A percentile compares a stretch with the other conserved stretches of the same genome.
These are phyloP conservation scores for Anoplius nigerrimus DNA, from an alignment of 2,888 invertebrate genomes.

Conservation along the genomic window DNA sequence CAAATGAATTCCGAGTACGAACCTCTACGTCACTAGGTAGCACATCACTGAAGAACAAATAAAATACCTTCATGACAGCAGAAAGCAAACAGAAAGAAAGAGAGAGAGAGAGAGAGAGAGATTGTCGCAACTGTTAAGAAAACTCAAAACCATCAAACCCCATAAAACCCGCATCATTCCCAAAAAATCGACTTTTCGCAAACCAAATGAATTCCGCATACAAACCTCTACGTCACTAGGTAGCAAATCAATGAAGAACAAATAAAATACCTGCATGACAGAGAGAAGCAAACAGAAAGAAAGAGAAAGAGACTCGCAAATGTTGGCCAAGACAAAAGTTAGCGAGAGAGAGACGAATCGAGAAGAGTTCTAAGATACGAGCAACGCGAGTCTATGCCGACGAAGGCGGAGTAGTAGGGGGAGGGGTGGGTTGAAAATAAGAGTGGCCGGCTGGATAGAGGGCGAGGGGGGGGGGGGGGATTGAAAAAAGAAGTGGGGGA, in stretches of 20 bases:
- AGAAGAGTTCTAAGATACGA: too few species aligned
- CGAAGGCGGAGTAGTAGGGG: too few species aligned
- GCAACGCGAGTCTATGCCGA: too few species aligned
- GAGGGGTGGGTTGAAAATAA: too few species aligned
- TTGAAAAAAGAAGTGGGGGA: background rate
- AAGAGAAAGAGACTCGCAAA: constrained; percentile 12
- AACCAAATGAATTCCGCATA: constrained; percentile 44
- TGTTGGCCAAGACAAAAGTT: constrained; percentile 37
- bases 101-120: background rate
- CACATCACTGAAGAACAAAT: too few species aligned
- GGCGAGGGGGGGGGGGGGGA: background rate
- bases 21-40: constrained; percentile 36
- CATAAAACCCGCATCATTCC: too few species aligned
- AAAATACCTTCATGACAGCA: background rate
- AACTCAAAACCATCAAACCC: background rate
- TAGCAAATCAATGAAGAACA: background rate
- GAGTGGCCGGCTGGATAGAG: too few species aligned
- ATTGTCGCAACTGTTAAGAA: background rate
- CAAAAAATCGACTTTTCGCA: background rate
- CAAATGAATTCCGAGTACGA: constrained; percentile 46
- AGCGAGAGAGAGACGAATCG: too few species aligned
- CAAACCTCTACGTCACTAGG: constrained; percentile 37
- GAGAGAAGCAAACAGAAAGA: background rate
- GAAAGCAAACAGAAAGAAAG: background rate
- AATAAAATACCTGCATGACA: background rate